phyloP scores from a whole-genome alignment of 2,888 invertebrate species.

The Neuroscelio doddi region DNA sequence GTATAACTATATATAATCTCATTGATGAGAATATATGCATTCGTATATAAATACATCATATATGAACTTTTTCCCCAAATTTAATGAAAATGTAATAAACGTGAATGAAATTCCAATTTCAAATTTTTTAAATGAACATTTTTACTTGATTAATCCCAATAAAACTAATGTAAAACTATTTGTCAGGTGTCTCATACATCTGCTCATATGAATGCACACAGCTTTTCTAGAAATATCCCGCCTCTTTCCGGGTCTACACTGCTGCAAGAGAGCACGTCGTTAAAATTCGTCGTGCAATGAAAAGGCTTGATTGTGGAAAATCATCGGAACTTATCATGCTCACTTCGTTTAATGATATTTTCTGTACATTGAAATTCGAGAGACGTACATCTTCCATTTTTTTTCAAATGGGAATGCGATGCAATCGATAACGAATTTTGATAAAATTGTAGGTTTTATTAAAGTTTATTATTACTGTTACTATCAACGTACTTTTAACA shows the following conservation, averaged over 20 bases:
- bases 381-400: not conserved
- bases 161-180: not conserved
- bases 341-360: not conserved
- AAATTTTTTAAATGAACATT: not conserved
- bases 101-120: too few species aligned
- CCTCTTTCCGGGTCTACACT: constrained; percentile 1
- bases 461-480: too few species aligned
- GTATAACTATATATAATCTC: too few species aligned
- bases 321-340: constrained; percentile 11
- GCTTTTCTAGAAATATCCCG: constrained; percentile 4
- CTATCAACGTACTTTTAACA: too few species aligned
- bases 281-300: constrained; percentile 4
- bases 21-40: too few species aligned
- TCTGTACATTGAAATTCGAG: not conserved
- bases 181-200: too few species aligned
- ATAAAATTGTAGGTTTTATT: too few species aligned
- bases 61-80: too few species aligned
- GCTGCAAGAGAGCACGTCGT: constrained; percentile 5
- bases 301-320: constrained; percentile 9
- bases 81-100: too few species aligned
- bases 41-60: too few species aligned
- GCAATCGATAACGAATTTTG: not conserved
- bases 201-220: constrained; percentile 1
- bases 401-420: not conserved
- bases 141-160: not conserved